Conservation (phyloP, 2,888 invertebrate genomes). For the Trissonchulus latispiculum region DNA sequence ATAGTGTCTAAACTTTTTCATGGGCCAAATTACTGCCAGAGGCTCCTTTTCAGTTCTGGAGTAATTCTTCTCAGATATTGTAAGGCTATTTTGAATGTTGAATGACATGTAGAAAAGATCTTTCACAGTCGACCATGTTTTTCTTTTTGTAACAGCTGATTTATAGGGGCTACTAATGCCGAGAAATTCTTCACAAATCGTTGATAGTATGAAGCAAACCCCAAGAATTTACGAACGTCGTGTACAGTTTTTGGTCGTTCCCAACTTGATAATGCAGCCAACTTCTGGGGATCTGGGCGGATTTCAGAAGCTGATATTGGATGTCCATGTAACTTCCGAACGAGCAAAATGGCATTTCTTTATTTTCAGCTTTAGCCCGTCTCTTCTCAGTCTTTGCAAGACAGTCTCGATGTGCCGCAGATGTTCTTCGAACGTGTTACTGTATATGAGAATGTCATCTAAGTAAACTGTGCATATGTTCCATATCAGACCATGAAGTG, state of each 20-base stretch:
- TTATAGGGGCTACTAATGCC: slow-evolving; percentile 27
- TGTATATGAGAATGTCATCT: slow-evolving; percentile 27
- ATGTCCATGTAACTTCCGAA: slow-evolving; percentile 24
- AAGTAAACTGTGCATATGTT: slow-evolving; percentile 18
- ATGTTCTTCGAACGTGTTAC: slow-evolving; percentile 25
- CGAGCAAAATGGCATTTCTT: slow-evolving; percentile 26
- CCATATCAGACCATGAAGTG: neutral
- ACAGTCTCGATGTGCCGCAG: slow-evolving; percentile 22
- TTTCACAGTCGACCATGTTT: slow-evolving; percentile 22
- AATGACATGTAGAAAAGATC: no score
- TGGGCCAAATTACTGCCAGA: neutral
- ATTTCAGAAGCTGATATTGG: slow-evolving; percentile 20
- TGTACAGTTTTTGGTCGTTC: slow-evolving; percentile 25
- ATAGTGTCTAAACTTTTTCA: neutral
- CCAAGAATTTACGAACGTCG: slow-evolving; percentile 28
- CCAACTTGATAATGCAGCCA: slow-evolving; percentile 23
- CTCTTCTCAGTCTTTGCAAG: slow-evolving; percentile 22
- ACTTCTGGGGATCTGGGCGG: slow-evolving; percentile 23
- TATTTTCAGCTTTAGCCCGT: slow-evolving; percentile 27
- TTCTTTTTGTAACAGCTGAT: slow-evolving; percentile 28
- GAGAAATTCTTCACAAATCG: slow-evolving; percentile 26
- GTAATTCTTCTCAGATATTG: neutral
- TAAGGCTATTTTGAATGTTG: no score
- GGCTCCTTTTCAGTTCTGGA: neutral
- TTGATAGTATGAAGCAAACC: slow-evolving; percentile 28